phyloP scores from a whole-genome alignment of 2,113 vertebrate genomes.

The Oncorhynchus mykiss region DNA sequence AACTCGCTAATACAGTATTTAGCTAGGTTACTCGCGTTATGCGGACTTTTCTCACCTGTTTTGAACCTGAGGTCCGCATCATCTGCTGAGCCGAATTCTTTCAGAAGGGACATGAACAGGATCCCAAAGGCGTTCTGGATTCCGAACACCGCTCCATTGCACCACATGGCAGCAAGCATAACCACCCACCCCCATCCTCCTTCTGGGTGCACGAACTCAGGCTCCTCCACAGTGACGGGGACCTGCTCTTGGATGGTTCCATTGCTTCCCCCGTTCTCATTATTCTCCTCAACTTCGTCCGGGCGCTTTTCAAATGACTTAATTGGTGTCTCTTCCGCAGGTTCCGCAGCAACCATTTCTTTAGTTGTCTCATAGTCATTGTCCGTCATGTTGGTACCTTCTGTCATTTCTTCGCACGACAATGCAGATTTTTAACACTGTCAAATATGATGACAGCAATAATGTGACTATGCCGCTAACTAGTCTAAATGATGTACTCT shows the following conservation, averaged over 20 bases:
- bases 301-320: conserved; percentile 18
- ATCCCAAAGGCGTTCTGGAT: conserved; percentile 95
- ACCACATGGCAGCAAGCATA: conserved; percentile 97
- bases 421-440: background rate
- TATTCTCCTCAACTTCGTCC: conserved; percentile 23
- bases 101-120: conserved; percentile 83
- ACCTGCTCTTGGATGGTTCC: conserved; percentile 19
- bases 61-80: conserved; percentile 82
- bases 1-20: background rate
- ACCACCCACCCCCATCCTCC: conserved; percentile 98
- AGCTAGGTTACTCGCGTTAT: background rate
- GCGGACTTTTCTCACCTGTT: conserved; percentile 78
- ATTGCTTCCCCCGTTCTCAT: conserved; percentile 47
- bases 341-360: background rate
- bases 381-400: conserved; percentile 30
- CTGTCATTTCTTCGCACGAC: conserved; percentile 11
- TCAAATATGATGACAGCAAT: background rate
- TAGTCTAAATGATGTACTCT: background rate
- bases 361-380: conserved; percentile 10
- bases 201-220: conserved; percentile 79
- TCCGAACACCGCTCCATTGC: conserved; percentile 94
- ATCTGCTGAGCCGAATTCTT: conserved; percentile 75
- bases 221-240: conserved; percentile 6
- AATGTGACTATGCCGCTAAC: too few relatives aligned
- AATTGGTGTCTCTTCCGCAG: conserved; percentile 10